Evolutionary conservation across 1,140 invertebrate species (phyloP), one percentile per base, ranked within the genome.

Genomic region (Nymphalis io): DNA sequence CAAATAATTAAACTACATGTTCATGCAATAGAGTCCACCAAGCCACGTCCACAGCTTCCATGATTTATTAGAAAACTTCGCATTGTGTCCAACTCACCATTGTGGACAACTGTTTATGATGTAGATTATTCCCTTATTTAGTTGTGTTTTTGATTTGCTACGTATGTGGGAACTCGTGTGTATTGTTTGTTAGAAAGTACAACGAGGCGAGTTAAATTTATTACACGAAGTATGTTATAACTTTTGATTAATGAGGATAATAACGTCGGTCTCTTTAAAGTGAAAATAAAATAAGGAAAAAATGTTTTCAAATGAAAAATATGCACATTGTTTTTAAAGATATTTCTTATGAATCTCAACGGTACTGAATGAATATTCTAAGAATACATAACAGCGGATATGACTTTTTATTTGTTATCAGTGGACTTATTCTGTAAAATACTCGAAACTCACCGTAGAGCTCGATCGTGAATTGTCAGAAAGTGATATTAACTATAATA

Each of bases 11-110:
- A 0, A 40, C 63, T 68, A 62, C 72, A 53, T 13, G 18, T 71
- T 71, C 23, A 58, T 71, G 65, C 73, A 21, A 73, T 11, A 3
- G 58, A 59, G 16, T 21, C 18, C 40, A 38, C 44, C 74, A 78
- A 80, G 64, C 70, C 62, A 46, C 60, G 71, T 78, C 68, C 68
- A 38, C 71, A 73, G 67, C 60, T 53, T 68, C 60, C 46, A 58
- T 80, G 78, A 80, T 78, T 80, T 80, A 80, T 80, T 75, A 70
- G 59, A 75, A 75, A 78, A 80, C 71, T 80, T 72, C 63, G 57
- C 74, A 72, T 72, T 68, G 72, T 76, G 62, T 42, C 60, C 65
- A 27, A 70, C 61, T 73, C 69, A 65, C 65, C 65, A 70, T 73
- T 78, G 73, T 72, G 64, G 75, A 74, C 75, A 70, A 78, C 57